phyloP scores from a whole-genome alignment of 1,140 invertebrate species.

The Coelopa frigida region DNA sequence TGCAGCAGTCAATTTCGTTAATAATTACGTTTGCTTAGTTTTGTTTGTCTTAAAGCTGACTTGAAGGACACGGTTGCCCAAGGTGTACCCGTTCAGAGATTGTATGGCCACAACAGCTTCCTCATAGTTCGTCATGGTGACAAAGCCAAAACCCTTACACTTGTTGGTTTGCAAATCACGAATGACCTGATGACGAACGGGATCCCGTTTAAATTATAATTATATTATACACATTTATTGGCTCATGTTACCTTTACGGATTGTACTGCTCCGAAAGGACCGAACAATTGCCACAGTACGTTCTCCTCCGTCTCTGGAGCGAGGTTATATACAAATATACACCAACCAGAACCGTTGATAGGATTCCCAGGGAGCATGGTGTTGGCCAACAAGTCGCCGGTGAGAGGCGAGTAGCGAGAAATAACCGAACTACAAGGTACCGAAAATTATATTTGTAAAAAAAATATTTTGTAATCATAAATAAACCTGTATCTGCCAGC shows the following conservation, averaged over 20 bases:
- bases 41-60: constrained; percentile 97
- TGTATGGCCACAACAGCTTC: constrained; percentile 96
- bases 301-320: constrained; percentile 98
- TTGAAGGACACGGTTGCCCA: constrained; percentile 95
- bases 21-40: constrained; percentile 77
- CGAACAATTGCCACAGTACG: constrained; percentile 97
- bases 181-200: constrained; percentile 54
- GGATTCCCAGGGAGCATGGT: constrained; percentile 76
- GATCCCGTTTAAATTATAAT: not conserved
- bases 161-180: constrained; percentile 96
- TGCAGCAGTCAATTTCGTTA: constrained; percentile 43
- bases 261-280: constrained; percentile 97
- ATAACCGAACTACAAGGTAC: constrained; percentile 33
- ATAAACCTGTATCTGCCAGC: constrained; percentile 84
- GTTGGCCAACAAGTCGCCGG: constrained; percentile 83
- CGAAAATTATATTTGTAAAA: constrained; percentile 8
- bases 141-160: constrained; percentile 99
- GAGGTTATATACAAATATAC: constrained; percentile 98
- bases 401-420: constrained; percentile 83
- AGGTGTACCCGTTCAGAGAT: constrained; percentile 93
- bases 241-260: constrained; percentile 80
- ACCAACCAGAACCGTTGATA: constrained; percentile 80
- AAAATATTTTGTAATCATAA: constrained; percentile 7
- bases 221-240: too few species aligned
- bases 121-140: constrained; percentile 99